These are phyloP conservation scores for Neogobius melanostomus DNA, from an alignment of 2,113 vertebrate species.

Conservation along the genomic window DNA sequence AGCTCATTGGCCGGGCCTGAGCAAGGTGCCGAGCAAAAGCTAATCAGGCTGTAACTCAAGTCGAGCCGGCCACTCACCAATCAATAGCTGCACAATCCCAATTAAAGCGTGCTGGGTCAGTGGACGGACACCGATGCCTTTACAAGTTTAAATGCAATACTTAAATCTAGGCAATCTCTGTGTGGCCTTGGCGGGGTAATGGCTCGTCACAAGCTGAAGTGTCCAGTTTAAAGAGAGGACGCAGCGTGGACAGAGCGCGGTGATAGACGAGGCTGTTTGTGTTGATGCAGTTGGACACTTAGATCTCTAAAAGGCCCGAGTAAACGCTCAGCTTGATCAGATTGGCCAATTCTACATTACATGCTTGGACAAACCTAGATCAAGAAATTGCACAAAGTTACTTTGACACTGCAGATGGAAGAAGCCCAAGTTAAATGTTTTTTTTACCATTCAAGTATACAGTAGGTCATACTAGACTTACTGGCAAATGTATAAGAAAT, in stretches of 20 bases:
- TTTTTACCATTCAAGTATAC: neutral
- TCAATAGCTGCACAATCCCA: conserved; percentile 81
- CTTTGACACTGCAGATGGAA: neutral
- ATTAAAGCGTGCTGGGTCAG: conserved; percentile 79
- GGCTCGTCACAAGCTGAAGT: conserved; percentile 62
- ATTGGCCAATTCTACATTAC: conserved; percentile 2
- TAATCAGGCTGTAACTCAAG: conserved; percentile 79
- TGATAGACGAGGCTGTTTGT: conserved; percentile 29
- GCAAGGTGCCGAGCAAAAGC: conserved; percentile 67
- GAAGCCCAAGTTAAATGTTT: neutral
- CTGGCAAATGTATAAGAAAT: too few relatives aligned
- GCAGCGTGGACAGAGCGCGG: conserved; percentile 31
- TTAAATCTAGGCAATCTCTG: conserved; percentile 73
- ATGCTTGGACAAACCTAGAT: conserved; percentile 2
- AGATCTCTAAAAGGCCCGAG: conserved; percentile 9
- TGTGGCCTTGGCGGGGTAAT: conserved; percentile 77
- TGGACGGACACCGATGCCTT: conserved; percentile 77
- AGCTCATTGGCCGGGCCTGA: conserved; percentile 55
- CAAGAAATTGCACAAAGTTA: conserved; percentile 2
- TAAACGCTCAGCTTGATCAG: conserved; percentile 9
- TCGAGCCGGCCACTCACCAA: conserved; percentile 68
- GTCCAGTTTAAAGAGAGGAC: conserved; percentile 67
- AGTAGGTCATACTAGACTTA: too few relatives aligned
- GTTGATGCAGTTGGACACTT: conserved; percentile 14
- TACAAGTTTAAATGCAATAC: conserved; percentile 78